Evolutionary conservation across 2,888 invertebrate genomes (phyloP).

Genomic region (Oligia latruncula): DNA sequence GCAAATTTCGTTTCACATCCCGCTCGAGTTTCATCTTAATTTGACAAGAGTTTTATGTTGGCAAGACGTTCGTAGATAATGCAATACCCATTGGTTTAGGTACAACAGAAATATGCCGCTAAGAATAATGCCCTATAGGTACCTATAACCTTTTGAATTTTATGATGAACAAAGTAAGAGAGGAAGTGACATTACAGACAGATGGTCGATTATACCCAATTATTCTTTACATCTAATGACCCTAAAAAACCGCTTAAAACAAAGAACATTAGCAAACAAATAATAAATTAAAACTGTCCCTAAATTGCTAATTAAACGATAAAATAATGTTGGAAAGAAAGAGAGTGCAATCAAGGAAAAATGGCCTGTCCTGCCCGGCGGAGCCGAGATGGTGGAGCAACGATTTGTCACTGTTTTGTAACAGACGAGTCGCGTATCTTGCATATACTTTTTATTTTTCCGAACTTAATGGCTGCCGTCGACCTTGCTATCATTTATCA

Average conservation of each 20-base stretch:
- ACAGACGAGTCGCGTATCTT: slow-evolving; percentile 63
- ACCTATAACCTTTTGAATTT: not conserved
- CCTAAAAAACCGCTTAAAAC: slow-evolving; percentile 1
- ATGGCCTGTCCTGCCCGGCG: slow-evolving; percentile 59
- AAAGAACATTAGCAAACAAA: slow-evolving; percentile 14
- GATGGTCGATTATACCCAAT: not conserved
- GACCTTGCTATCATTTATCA: slow-evolving; percentile 68
- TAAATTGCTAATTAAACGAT: slow-evolving; percentile 55
- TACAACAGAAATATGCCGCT: not conserved
- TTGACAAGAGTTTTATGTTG: not conserved
- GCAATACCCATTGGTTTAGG: not conserved
- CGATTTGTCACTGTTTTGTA: slow-evolving; percentile 77
- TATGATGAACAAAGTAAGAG: not conserved
- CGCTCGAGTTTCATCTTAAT: no score
- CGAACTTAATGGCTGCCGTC: slow-evolving; percentile 66
- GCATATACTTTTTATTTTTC: slow-evolving; percentile 70
- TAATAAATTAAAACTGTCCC: slow-evolving; percentile 20
- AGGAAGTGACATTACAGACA: not conserved
- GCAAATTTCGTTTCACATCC: not conserved
- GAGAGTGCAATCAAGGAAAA: slow-evolving; percentile 75
- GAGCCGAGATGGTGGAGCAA: slow-evolving; percentile 63
- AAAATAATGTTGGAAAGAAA: slow-evolving; percentile 61
- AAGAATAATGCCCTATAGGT: not conserved
- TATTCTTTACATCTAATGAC: not conserved
- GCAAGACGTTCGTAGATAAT: not conserved